These are phyloP conservation scores for Carlito syrichta DNA, from an alignment of 2,113 vertebrate species.

Conservation along the genomic window DNA sequence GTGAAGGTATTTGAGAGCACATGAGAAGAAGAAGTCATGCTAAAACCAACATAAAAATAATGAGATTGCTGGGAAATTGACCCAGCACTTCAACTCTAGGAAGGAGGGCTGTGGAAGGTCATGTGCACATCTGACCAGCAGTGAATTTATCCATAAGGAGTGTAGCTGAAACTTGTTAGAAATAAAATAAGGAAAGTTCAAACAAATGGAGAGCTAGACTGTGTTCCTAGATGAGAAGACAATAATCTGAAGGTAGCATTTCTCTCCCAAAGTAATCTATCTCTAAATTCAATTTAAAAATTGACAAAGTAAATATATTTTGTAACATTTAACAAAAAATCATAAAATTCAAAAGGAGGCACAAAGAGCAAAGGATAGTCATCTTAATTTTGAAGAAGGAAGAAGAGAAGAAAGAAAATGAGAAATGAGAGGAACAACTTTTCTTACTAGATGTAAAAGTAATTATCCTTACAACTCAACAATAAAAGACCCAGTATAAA, in stretches of 20 bases:
- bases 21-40: background rate
- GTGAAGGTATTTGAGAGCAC: background rate
- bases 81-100: background rate
- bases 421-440: background rate
- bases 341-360: background rate
- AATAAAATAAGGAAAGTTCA: background rate
- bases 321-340: background rate
- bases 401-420: background rate
- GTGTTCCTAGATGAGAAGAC: conserved; percentile 20
- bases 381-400: background rate
- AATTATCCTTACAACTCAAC: background rate
- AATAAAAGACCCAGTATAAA: background rate
- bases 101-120: background rate
- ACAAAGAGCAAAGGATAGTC: background rate
- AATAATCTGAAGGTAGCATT: background rate
- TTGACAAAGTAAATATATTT: background rate
- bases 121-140: background rate
- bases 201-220: background rate
- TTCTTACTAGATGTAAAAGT: background rate
- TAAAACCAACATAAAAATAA: background rate
- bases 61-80: background rate
- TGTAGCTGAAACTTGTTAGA: background rate
- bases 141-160: background rate
- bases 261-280: background rate
- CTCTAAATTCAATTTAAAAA: background rate